Percentiles rank a stretch among this genome's conserved stretches.
phyloP scores from a whole-genome alignment of 1,140 invertebrate species.

The Euwallacea fornicatus region DNA sequence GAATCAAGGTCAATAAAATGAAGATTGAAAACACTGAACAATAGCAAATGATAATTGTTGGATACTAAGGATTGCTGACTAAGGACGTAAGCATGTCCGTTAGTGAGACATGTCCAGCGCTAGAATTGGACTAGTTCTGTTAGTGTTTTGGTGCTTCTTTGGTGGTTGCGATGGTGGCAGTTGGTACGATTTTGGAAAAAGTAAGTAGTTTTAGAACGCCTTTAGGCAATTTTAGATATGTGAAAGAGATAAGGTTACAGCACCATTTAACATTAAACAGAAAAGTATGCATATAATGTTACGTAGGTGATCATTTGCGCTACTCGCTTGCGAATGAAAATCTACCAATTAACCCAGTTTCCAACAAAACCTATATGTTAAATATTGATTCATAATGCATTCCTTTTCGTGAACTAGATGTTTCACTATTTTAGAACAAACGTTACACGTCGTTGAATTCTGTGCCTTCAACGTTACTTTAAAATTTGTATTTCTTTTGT shows the following conservation, averaged over 20 bases:
- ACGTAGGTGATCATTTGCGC: neutral
- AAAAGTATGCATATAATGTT: neutral
- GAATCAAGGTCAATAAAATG: constrained; percentile 13
- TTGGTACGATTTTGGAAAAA: neutral
- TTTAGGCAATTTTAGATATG: too few relatives aligned
- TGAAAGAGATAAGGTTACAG: too few relatives aligned
- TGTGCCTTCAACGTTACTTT: too few relatives aligned
- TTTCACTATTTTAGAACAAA: too few relatives aligned
- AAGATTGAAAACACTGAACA: neutral
- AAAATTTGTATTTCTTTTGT: too few relatives aligned
- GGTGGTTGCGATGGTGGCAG: neutral
- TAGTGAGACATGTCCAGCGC: constrained; percentile 7
- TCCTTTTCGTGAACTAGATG: too few relatives aligned
- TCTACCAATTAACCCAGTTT: constrained; percentile 2
- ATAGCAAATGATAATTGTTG: neutral
- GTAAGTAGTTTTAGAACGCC: too few relatives aligned
- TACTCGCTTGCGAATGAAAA: neutral
- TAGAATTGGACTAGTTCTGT: constrained; percentile 4
- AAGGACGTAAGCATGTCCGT: constrained; percentile 10
- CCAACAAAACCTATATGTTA: neutral
- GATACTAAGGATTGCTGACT: too few relatives aligned
- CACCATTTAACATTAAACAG: too few relatives aligned
- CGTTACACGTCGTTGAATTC: too few relatives aligned
- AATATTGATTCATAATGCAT: too few relatives aligned
- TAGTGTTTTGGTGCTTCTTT: neutral